phyloP scores from a whole-genome alignment of 1,140 invertebrate species.

The Diachasmimorpha longicaudata region DNA sequence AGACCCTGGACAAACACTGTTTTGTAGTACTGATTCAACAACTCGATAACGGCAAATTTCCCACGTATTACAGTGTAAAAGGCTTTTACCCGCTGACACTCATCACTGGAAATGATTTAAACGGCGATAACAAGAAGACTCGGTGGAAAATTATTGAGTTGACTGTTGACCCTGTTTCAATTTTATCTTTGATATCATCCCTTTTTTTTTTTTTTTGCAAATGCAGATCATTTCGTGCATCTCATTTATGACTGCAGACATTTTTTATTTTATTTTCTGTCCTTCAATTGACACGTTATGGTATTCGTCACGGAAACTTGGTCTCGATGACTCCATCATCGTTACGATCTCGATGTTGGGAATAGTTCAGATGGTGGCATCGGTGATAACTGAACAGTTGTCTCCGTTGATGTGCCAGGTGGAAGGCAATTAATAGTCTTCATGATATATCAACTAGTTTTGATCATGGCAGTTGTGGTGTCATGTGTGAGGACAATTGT shows the following conservation, averaged over 20 bases:
- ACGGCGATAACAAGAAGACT: not conserved
- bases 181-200: not conserved
- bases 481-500: not conserved
- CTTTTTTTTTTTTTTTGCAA: not conserved
- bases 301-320: not conserved
- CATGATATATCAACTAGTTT: not conserved
- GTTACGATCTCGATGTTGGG: not conserved
- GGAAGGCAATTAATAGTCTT: not conserved
- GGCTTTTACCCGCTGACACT: not conserved
- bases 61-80: not conserved
- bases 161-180: not conserved
- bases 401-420: not conserved
- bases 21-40: not conserved
- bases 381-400: not conserved
- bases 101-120: not conserved
- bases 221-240: conserved; percentile 10
- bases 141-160: not conserved
- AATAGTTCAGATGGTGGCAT: not conserved
- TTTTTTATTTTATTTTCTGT: not conserved
- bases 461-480: not conserved
- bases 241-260: not conserved
- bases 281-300: conserved; percentile 1
- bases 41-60: not conserved
- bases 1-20: not conserved
- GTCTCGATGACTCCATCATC: not conserved